phyloP scores from a whole-genome alignment of 2,888 invertebrate genomes.

The Laothoe populi region DNA sequence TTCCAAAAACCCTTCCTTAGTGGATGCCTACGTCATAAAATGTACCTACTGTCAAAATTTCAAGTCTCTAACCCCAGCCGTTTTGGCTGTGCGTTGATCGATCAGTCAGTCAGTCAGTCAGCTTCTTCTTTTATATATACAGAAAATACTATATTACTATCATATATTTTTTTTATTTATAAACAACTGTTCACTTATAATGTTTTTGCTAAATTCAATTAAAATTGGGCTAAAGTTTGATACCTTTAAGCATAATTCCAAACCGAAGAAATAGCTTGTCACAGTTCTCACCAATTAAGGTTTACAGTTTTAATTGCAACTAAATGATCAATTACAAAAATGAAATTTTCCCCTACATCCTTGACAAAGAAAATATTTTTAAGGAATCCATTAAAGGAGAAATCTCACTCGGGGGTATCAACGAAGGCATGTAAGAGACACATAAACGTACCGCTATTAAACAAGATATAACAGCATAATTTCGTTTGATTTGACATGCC shows the following conservation, averaged over 20 bases:
- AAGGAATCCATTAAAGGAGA: conserved; percentile 62
- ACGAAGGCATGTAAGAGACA: conserved; percentile 66
- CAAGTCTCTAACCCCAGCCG: too few species aligned
- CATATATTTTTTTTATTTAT: neutral
- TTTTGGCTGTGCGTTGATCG: too few species aligned
- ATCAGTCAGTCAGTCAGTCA: too few species aligned
- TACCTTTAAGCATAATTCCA: neutral
- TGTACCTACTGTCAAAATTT: too few species aligned
- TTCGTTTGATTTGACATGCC: conserved; percentile 84
- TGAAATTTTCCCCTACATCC: conserved; percentile 35
- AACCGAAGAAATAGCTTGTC: neutral
- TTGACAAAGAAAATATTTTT: conserved; percentile 43
- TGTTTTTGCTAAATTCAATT: neutral
- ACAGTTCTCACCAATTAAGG: neutral
- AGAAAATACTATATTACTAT: too few species aligned
- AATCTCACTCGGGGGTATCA: conserved; percentile 69
- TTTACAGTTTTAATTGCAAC: conserved; percentile 17
- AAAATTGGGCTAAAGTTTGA: neutral
- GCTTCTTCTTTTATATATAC: too few species aligned
- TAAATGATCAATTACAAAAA: conserved; percentile 19
- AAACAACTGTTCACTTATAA: neutral
- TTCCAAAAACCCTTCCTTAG: too few species aligned
- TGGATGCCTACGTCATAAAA: too few species aligned
- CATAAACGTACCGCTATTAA: conserved; percentile 76
- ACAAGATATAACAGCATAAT: conserved; percentile 85